Evolutionary conservation across 2,797 vertebrate genomes (phyloP), one percentile per base, ranked within the genome.

Genomic region (Catamblyrhynchus diadema): DNA sequence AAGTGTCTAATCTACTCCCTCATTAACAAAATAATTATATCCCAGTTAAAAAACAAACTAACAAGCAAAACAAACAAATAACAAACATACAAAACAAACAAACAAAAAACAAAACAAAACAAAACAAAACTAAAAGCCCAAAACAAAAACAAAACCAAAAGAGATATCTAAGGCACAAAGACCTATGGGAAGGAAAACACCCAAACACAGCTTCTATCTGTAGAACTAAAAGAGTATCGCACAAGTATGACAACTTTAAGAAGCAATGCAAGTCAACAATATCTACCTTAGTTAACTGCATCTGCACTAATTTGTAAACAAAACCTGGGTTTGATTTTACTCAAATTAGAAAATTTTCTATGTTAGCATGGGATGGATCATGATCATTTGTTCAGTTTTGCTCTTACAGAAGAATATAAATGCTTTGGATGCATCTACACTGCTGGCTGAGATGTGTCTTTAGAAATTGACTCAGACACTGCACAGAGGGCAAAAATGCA

Each of bases 201-300:
- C 2, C 25, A 50, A 50, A 17, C 1, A 1, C 8, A 50, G 3
- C 32, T 71, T 78, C 9, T 30, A 4, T 27, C 6, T 33, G 3
- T 44, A 37, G 16, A 73, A 73, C 17, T 59, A 28, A 41, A 67
- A 74, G 18, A 42, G 3, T 12, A 54, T 25, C 2, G 0, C 28
- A 85, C 13, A 61, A 78, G 39, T 32, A 54, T 22, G 16, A 50
- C 6, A 53, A 12, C 24, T 65, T 82, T 84, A 54, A 59, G 81
- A 56, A 50, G 19, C 17, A 53, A 13, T 83, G 8, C 23, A 79
- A 79, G 23, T 57, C 14, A 90, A 25, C 12, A 37, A 4, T 15
- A 44, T 14, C 10, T 61, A 4, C 24, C 4, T 60, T 23, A 8
- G 11, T 25, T 77, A 86, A 51, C 35, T 60, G 14, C 3, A 6